Evolutionary conservation across 2,888 invertebrate genomes (phyloP).

Genomic region (Bellardia pandia): DNA sequence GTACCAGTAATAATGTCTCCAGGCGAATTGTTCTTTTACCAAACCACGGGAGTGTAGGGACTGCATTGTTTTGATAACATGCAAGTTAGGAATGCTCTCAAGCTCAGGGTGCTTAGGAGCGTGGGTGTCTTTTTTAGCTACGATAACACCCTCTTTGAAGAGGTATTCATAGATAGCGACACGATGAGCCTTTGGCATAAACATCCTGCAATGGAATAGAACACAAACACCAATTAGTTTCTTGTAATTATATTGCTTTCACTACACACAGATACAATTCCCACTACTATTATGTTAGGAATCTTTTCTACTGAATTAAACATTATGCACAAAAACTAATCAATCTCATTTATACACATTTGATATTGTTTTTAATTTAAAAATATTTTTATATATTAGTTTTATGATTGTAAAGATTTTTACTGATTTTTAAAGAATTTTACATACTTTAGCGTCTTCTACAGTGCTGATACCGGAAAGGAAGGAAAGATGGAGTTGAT

Average conservation of each 20-base stretch:
- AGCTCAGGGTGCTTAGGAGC: constrained; percentile 98
- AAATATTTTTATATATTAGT: constrained; percentile 61
- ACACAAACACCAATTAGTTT: constrained; percentile 61
- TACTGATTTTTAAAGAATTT: constrained; percentile 77
- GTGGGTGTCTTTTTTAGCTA: constrained; percentile 99
- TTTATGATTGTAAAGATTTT: constrained; percentile 77
- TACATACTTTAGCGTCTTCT: constrained; percentile 83
- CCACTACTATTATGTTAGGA: constrained; percentile 29
- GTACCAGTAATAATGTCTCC: constrained; percentile 99
- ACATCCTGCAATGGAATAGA: constrained; percentile 90
- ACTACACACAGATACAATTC: not conserved
- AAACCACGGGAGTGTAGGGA: constrained; percentile 97
- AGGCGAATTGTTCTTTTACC: constrained; percentile 99
- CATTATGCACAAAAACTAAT: constrained; percentile 12
- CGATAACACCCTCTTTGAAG: constrained; percentile 99
- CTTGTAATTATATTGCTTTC: not conserved
- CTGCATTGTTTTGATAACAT: constrained; percentile 99
- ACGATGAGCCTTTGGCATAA: constrained; percentile 99
- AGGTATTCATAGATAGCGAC: constrained; percentile 98
- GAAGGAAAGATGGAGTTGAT: constrained; percentile 80
- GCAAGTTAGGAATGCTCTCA: constrained; percentile 97
- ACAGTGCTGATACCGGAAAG: constrained; percentile 83
- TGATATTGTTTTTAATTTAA: constrained; percentile 2
- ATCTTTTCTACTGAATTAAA: not conserved
- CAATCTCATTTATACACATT: not conserved